These are phyloP conservation scores for Danaus chrysippus DNA, from an alignment of 2,888 invertebrate species.

Conservation along the genomic window DNA sequence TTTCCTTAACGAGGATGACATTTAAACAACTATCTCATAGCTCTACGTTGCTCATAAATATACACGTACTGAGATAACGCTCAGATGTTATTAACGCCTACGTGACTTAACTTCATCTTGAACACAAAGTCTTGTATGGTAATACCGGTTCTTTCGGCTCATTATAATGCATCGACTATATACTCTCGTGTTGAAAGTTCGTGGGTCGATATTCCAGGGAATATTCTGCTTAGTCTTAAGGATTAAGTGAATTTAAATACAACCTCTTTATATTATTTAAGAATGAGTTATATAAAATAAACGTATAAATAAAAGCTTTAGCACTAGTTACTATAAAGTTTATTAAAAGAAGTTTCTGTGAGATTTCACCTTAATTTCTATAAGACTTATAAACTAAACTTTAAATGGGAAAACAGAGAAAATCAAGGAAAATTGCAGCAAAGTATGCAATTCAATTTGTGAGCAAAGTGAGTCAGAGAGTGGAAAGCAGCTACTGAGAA, in stretches of 20 bases:
- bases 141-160: slow-evolving; percentile 8
- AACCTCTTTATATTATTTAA: too few relatives aligned
- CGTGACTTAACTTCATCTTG: slow-evolving; percentile 16
- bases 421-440: slow-evolving; percentile 23
- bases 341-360: too few relatives aligned
- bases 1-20: slow-evolving; percentile 53
- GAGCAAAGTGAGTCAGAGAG: slow-evolving; percentile 27
- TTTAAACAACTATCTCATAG: slow-evolving; percentile 48
- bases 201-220: neutral
- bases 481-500: slow-evolving; percentile 24
- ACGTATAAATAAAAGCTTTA: too few relatives aligned
- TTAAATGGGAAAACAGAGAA: slow-evolving; percentile 5
- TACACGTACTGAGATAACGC: slow-evolving; percentile 37
- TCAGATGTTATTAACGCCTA: slow-evolving; percentile 19
- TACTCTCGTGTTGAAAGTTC: neutral
- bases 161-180: slow-evolving; percentile 10
- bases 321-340: too few relatives aligned
- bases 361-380: too few relatives aligned
- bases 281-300: too few relatives aligned
- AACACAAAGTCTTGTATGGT: slow-evolving; percentile 15
- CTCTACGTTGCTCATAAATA: slow-evolving; percentile 34
- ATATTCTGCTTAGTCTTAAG: too few relatives aligned
- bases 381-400: neutral
- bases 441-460: slow-evolving; percentile 32
- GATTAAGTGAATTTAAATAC: too few relatives aligned